Evolutionary conservation across 2,797 vertebrate genomes (phyloP).

Genomic region (Coregonus suidteri): DNA sequence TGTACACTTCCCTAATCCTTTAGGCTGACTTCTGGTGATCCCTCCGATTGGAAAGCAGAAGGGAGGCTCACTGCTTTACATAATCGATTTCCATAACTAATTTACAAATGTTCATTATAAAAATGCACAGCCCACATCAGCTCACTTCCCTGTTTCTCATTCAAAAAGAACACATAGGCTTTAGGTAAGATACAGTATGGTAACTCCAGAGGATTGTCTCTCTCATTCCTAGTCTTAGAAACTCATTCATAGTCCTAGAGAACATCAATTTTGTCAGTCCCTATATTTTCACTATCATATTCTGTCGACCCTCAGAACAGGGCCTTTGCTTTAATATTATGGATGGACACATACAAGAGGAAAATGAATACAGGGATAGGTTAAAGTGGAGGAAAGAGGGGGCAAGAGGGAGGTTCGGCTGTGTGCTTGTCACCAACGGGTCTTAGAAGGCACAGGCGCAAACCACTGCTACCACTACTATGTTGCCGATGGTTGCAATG

Average conservation of each 20-base stretch:
- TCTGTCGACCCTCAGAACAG: background rate
- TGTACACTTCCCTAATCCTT: background rate
- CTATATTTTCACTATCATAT: background rate
- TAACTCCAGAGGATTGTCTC: background rate
- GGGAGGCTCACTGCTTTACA: constrained; percentile 9
- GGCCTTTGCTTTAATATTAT: background rate
- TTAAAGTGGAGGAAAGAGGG: constrained; percentile 3
- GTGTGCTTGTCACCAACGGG: constrained; percentile 37
- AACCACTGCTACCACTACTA: constrained; percentile 84
- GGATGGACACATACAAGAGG: background rate
- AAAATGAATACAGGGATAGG: background rate
- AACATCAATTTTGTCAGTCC: background rate
- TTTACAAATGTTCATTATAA: background rate
- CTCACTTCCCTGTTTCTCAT: background rate
- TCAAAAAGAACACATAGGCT: background rate
- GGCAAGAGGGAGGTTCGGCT: constrained; percentile 12
- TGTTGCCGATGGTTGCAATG: constrained; percentile 82
- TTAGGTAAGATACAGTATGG: too few species aligned
- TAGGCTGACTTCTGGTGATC: background rate
- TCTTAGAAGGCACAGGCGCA: constrained; percentile 81
- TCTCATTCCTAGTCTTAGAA: background rate
- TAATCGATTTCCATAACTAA: constrained; percentile 17
- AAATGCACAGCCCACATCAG: background rate
- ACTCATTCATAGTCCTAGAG: background rate
- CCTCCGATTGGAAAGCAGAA: constrained; percentile 10